Evolutionary conservation across 2,888 invertebrate genomes (phyloP).

Genomic region (Salticus scenicus): DNA sequence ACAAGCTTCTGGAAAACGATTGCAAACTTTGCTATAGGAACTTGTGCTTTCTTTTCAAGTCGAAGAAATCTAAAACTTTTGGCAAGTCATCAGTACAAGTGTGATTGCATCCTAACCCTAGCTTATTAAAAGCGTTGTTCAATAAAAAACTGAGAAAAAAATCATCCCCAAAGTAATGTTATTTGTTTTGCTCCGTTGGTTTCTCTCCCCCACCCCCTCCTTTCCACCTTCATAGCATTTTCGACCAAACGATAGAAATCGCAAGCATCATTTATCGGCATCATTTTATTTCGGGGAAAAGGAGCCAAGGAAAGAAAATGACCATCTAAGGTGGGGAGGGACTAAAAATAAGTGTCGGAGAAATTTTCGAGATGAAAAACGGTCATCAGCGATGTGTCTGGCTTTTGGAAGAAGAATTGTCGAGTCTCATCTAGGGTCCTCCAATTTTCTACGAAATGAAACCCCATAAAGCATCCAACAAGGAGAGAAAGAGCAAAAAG

Average conservation of each 20-base stretch:
- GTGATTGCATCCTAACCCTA: conserved; percentile 20
- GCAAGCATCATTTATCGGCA: conserved; percentile 58
- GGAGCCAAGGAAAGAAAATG: conserved; percentile 49
- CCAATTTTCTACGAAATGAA: conserved; percentile 68
- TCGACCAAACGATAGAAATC: conserved; percentile 47
- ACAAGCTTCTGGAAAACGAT: too few species aligned
- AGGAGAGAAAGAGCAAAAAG: conserved; percentile 19
- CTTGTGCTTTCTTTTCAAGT: too few species aligned
- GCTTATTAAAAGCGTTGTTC: conserved; percentile 41
- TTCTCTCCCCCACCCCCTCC: neutral
- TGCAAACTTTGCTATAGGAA: too few species aligned
- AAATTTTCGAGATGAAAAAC: conserved; percentile 50
- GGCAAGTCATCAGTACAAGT: neutral
- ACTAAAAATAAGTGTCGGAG: conserved; percentile 36
- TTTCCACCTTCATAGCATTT: neutral
- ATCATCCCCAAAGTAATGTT: conserved; percentile 34
- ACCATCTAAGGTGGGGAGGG: conserved; percentile 20
- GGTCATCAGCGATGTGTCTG: conserved; percentile 60
- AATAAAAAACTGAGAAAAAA: conserved; percentile 29
- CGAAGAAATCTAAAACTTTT: neutral
- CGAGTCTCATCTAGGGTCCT: conserved; percentile 54
- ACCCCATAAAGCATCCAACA: conserved; percentile 66
- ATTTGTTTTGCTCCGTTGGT: conserved; percentile 34
- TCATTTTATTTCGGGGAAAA: conserved; percentile 49
- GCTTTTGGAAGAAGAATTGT: conserved; percentile 56